Evolutionary conservation across 2,797 vertebrate species (phyloP).

Genomic region (Atherinosoma microstoma): DNA sequence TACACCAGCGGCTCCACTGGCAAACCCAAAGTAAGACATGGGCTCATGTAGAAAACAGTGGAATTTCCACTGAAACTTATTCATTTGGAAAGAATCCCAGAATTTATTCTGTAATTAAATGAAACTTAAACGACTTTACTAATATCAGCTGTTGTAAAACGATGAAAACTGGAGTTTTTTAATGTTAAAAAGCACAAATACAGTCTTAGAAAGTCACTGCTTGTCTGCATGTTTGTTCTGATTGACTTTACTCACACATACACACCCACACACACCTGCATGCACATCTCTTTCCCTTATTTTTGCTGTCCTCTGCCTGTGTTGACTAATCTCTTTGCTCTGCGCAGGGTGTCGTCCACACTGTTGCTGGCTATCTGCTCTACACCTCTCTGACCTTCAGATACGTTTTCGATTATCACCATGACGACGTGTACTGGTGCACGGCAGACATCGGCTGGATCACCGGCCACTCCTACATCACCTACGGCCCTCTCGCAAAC

Average conservation of each 20-base stretch:
- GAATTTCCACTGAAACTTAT: background rate
- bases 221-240: background rate
- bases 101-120: conserved; percentile 21
- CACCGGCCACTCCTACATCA: conserved; percentile 87
- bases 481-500: conserved; percentile 85
- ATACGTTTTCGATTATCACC: conserved; percentile 84
- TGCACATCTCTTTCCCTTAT: background rate
- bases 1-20: conserved; percentile 88
- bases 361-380: conserved; percentile 83
- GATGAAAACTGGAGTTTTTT: conserved; percentile 9
- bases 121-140: conserved; percentile 32
- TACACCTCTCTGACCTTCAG: conserved; percentile 86
- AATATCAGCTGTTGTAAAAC: conserved; percentile 2
- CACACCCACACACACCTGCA: conserved; percentile 16
- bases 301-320: conserved; percentile 3
- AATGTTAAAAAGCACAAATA: conserved; percentile 17
- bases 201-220: background rate
- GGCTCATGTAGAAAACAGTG: background rate
- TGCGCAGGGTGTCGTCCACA: conserved; percentile 85
- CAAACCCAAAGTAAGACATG: conserved; percentile 81
- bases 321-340: background rate
- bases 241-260: background rate
- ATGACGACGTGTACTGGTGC: conserved; percentile 86
- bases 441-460: conserved; percentile 89
- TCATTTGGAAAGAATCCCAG: conserved; percentile 14